Percentiles rank a stretch among this genome's conserved stretches.
phyloP scores from a whole-genome alignment of 2,888 invertebrate species.

The Agrotis segetum region DNA sequence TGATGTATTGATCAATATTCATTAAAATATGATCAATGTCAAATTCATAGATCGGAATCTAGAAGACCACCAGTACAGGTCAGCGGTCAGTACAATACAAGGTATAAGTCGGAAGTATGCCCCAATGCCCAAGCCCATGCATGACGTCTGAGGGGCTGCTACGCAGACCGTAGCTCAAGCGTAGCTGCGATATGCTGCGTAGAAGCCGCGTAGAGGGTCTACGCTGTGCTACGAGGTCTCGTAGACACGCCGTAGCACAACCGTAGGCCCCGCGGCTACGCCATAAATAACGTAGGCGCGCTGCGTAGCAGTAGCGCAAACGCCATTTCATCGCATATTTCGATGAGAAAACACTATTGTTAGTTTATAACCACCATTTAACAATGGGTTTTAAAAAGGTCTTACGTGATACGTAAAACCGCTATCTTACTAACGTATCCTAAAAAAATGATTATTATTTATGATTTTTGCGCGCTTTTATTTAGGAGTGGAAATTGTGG shows the following conservation, averaged over 20 bases:
- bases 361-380: too few relatives aligned
- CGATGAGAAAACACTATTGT: not conserved
- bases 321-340: conserved; percentile 16
- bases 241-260: conserved; percentile 13
- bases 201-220: conserved; percentile 22
- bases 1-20: conserved; percentile 54
- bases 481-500: not conserved
- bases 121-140: too few relatives aligned
- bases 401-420: too few relatives aligned
- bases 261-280: not conserved
- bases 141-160: not conserved
- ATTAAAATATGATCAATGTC: conserved; percentile 38
- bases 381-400: not conserved
- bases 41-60: conserved; percentile 12
- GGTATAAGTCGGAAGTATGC: not conserved
- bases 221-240: not conserved
- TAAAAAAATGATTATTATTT: too few relatives aligned
- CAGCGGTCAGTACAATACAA: too few relatives aligned
- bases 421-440: too few relatives aligned
- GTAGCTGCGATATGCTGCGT: conserved; percentile 11
- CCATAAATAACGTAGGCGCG: not conserved
- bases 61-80: not conserved
- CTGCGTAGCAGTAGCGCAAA: conserved; percentile 19
- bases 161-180: conserved; percentile 5
- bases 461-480: not conserved